Evolutionary conservation across 2,113 vertebrate species (phyloP).

Genomic region (Neodontobutis hainanensis): DNA sequence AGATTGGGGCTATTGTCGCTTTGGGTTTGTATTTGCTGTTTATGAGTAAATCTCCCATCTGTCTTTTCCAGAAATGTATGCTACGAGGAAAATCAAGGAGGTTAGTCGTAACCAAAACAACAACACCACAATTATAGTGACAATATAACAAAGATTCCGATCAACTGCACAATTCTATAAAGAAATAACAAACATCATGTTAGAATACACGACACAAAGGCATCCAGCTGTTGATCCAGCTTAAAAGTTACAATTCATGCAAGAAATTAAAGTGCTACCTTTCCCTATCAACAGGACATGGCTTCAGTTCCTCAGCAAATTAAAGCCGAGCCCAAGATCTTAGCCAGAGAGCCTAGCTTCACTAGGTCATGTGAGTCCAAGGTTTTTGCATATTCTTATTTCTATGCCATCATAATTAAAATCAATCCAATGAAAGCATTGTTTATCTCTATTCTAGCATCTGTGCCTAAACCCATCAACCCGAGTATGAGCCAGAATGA

Average conservation of each 20-base stretch:
- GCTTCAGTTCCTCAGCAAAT: constrained; percentile 46
- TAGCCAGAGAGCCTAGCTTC: constrained; percentile 46
- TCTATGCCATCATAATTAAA: not conserved
- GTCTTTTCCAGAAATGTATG: constrained; percentile 70
- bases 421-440: not conserved
- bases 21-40: constrained; percentile 3
- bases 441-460: constrained; percentile 38
- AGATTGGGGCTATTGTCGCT: not conserved
- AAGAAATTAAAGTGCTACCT: not conserved
- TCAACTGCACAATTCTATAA: too few relatives aligned
- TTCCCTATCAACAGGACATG: constrained; percentile 53
- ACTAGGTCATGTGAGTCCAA: constrained; percentile 52
- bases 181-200: too few relatives aligned
- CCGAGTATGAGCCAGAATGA: constrained; percentile 65
- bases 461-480: constrained; percentile 50
- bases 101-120: constrained; percentile 55
- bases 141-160: too few relatives aligned
- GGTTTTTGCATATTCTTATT: not conserved
- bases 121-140: not conserved
- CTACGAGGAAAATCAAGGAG: constrained; percentile 69
- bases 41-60: constrained; percentile 29
- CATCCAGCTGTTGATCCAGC: too few relatives aligned
- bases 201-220: too few relatives aligned
- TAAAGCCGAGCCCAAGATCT: constrained; percentile 48
- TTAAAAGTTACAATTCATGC: too few relatives aligned